Evolutionary conservation across 2,113 vertebrate genomes (phyloP).

Genomic region (Semnopithecus entellus): DNA sequence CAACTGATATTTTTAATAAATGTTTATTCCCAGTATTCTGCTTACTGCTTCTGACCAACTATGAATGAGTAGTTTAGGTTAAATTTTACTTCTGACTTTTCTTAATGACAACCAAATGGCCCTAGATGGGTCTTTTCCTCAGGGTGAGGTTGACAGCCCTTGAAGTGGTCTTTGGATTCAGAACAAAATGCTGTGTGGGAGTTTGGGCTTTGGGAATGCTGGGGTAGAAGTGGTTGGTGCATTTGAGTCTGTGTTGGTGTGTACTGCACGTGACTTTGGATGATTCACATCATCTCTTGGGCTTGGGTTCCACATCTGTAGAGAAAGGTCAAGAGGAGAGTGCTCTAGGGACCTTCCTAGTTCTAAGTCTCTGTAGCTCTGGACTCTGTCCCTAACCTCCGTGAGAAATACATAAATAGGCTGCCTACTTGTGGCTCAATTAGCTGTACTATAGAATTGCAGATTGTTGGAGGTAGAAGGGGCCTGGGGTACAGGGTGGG

Average conservation of each 20-base stretch:
- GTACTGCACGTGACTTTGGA: neutral
- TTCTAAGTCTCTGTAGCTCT: neutral
- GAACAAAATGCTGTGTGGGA: neutral
- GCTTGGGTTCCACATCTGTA: neutral
- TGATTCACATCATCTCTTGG: neutral
- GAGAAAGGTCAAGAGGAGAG: neutral
- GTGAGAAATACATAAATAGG: neutral
- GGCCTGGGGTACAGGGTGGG: neutral
- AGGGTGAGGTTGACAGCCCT: neutral
- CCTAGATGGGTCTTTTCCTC: neutral
- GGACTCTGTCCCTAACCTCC: neutral
- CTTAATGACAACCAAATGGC: neutral
- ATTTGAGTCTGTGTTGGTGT: neutral
- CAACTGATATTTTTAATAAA: neutral
- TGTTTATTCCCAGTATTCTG: neutral
- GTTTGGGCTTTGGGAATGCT: neutral
- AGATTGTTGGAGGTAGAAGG: neutral
- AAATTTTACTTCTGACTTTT: constrained; percentile 37
- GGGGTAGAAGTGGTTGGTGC: neutral
- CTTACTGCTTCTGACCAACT: constrained; percentile 3
- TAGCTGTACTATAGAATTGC: neutral
- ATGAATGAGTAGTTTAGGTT: neutral
- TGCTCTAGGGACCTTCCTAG: neutral
- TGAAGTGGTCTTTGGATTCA: constrained; percentile 7
- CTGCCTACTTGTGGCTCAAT: neutral